phyloP scores from a whole-genome alignment of 2,888 invertebrate genomes.

The Ichneumon xanthorius region DNA sequence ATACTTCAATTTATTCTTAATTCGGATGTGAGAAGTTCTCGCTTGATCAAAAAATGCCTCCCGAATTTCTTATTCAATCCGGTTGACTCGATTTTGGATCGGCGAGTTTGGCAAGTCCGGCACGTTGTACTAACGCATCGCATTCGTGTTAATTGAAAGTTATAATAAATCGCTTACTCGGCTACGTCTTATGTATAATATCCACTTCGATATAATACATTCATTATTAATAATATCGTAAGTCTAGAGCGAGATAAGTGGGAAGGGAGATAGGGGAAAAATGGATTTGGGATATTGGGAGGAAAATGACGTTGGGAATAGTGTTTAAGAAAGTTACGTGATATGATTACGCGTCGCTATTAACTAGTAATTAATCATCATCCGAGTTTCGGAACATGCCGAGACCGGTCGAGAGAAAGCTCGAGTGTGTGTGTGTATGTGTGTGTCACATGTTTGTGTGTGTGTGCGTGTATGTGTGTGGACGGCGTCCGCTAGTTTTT shows the following conservation, averaged over 20 bases:
- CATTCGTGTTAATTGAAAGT: constrained; percentile 64
- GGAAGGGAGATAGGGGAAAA: constrained; percentile 49
- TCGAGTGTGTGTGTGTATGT: constrained; percentile 65
- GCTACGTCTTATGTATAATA: constrained; percentile 62
- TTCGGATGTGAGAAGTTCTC: constrained; percentile 84
- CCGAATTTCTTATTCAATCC: constrained; percentile 42
- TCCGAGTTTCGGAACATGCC: constrained; percentile 75
- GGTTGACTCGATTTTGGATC: constrained; percentile 66
- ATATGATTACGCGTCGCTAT: constrained; percentile 80
- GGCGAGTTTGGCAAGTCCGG: constrained; percentile 84
- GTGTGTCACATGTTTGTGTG: background rate
- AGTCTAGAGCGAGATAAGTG: constrained; percentile 67
- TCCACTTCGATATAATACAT: constrained; percentile 77
- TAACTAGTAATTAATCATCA: constrained; percentile 74
- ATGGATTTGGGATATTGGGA: constrained; percentile 51
- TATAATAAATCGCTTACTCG: constrained; percentile 61
- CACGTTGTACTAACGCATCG: constrained; percentile 78
- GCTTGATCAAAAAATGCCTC: constrained; percentile 68
- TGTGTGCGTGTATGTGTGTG: constrained; percentile 67
- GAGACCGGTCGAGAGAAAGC: constrained; percentile 78
- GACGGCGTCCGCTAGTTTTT: constrained; percentile 81
- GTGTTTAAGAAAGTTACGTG: constrained; percentile 77
- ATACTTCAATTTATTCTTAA: constrained; percentile 73
- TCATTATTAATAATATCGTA: constrained; percentile 65
- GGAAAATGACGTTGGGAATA: constrained; percentile 50